Evolutionary conservation across 2,113 vertebrate species (phyloP).

Genomic region (Dendrocopos noguchii): DNA sequence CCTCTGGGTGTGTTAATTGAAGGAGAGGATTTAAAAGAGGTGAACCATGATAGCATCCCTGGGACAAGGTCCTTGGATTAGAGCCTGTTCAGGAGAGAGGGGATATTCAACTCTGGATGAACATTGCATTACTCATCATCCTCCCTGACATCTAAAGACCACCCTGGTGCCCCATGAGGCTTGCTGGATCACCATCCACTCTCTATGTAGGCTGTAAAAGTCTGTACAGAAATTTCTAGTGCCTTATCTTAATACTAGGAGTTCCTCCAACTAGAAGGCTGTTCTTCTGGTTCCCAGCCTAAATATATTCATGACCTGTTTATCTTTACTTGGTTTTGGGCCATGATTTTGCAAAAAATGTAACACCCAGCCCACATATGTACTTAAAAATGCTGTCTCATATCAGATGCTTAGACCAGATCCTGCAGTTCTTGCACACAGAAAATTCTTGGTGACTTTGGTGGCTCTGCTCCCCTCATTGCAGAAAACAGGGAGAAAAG

Average conservation of each 20-base stretch:
- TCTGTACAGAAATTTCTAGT: neutral
- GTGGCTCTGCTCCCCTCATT: neutral
- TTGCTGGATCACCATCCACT: neutral
- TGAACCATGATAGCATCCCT: neutral
- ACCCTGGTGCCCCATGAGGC: neutral
- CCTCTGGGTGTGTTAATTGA: neutral
- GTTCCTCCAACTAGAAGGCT: conserved; percentile 10
- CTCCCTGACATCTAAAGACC: neutral
- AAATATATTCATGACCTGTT: conserved; percentile 56
- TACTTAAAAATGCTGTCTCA: conserved; percentile 36
- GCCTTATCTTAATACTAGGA: neutral
- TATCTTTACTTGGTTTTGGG: conserved; percentile 37
- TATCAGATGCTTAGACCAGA: conserved; percentile 11
- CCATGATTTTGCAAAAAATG: conserved; percentile 27
- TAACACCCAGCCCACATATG: conserved; percentile 50
- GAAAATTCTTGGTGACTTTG: neutral
- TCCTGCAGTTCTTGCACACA: neutral
- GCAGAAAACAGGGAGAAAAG: neutral
- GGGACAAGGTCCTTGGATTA: neutral
- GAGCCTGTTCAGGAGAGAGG: neutral
- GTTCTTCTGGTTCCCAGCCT: conserved; percentile 40
- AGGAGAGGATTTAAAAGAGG: neutral
- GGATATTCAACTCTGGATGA: neutral
- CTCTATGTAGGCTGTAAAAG: neutral
- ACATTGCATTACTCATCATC: accelerated